phyloP scores from a whole-genome alignment of 2,113 vertebrate species.

The Ivindomyrus marchei region DNA sequence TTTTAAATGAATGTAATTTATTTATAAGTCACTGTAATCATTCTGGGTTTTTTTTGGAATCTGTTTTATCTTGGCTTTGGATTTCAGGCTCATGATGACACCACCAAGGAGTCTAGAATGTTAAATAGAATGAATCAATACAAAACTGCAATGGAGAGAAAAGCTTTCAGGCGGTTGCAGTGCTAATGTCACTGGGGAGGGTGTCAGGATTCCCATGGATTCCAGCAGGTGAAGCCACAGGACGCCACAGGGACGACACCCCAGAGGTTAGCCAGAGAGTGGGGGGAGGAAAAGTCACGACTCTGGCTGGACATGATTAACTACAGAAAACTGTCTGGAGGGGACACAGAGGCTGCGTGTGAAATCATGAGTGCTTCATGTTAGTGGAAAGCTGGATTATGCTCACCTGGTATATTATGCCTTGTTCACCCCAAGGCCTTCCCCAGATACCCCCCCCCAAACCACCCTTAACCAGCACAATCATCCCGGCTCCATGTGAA shows the following conservation, averaged over 20 bases:
- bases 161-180: background rate
- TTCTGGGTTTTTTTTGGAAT: background rate
- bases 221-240: background rate
- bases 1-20: background rate
- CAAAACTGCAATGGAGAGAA: background rate
- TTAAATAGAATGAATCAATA: background rate
- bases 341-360: background rate
- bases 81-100: background rate
- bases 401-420: background rate
- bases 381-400: background rate
- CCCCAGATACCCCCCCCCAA: background rate
- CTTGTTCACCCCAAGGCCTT: background rate
- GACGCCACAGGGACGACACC: background rate
- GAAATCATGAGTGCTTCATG: background rate
- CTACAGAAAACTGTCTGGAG: background rate
- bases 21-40: background rate
- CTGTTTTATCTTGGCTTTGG: background rate
- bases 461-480: background rate
- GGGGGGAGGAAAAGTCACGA: background rate
- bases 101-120: background rate
- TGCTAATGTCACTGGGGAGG: background rate
- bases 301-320: background rate
- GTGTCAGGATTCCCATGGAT: background rate
- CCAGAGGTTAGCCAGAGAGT: background rate
- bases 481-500: background rate